Percentiles rank a stretch among this genome's conserved stretches.
phyloP scores from a whole-genome alignment of 2,797 vertebrate genomes.

The Mormyrops attenuatus region DNA sequence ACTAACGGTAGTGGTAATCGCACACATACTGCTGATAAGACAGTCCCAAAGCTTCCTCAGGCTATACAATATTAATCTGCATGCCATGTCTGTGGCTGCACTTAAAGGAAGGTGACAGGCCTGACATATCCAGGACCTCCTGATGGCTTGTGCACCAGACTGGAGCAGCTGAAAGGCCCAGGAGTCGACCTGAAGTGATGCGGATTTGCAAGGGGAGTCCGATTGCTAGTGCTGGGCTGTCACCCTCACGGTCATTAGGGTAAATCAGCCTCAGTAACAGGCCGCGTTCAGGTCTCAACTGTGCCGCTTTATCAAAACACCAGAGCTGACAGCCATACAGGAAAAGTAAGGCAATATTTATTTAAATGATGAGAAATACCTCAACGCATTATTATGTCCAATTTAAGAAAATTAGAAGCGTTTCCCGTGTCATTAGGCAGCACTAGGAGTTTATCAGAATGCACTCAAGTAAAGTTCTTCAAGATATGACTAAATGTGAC shows the following conservation, averaged over 20 bases:
- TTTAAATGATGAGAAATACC: conserved; percentile 47
- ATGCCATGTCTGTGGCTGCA: conserved; percentile 66
- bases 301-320: conserved; percentile 53
- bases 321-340: conserved; percentile 51
- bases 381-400: conserved; percentile 13
- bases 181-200: conserved; percentile 67
- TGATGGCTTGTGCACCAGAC: conserved; percentile 68
- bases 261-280: conserved; percentile 70
- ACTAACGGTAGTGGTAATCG: conserved; percentile 58
- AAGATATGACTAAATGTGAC: not conserved
- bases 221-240: conserved; percentile 67
- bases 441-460: not conserved
- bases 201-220: conserved; percentile 66
- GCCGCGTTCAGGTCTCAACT: conserved; percentile 58
- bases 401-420: not conserved
- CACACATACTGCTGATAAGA: conserved; percentile 64
- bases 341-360: conserved; percentile 35
- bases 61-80: conserved; percentile 75
- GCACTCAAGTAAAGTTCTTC: not conserved
- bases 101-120: conserved; percentile 75
- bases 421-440: not conserved
- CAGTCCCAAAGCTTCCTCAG: conserved; percentile 60
- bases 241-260: conserved; percentile 69
- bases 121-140: conserved; percentile 76
- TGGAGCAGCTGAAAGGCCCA: conserved; percentile 64